phyloP scores from a whole-genome alignment of 2,888 invertebrate species.

The Rotaria magnacalcarata region DNA sequence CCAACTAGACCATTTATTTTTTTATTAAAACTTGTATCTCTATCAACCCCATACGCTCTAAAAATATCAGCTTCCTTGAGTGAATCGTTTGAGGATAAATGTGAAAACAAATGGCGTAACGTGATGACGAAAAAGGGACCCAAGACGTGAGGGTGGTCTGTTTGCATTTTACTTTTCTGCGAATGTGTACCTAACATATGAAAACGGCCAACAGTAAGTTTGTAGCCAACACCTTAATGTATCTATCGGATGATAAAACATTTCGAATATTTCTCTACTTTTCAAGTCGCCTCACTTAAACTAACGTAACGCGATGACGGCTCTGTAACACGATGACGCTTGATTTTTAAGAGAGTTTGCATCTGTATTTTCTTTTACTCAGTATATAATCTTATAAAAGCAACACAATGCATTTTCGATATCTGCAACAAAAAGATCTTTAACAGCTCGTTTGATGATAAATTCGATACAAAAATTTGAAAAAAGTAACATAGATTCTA shows the following conservation, averaged over 20 bases:
- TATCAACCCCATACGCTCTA: not conserved
- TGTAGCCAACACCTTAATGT: not conserved
- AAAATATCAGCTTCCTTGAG: not conserved
- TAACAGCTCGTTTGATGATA: too few species aligned
- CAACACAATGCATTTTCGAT: too few species aligned
- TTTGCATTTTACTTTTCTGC: not conserved
- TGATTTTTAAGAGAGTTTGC: not conserved
- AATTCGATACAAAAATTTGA: too few species aligned
- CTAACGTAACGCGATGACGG: slow-evolving; percentile 1
- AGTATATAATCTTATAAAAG: too few species aligned
- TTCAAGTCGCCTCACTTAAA: not conserved
- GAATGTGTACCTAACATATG: not conserved
- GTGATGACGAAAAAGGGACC: not conserved
- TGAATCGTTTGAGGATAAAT: not conserved
- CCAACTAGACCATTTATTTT: too few species aligned
- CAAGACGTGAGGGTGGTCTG: not conserved
- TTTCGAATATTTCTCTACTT: not conserved
- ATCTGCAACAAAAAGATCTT: too few species aligned
- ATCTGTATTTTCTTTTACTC: not conserved
- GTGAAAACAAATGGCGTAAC: not conserved
- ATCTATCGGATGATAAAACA: not conserved
- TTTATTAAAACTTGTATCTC: too few species aligned
- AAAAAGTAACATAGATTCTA: too few species aligned
- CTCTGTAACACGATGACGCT: too few species aligned
- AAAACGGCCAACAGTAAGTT: not conserved